Base-by-base conservation (phyloP, 2,113 vertebrate species). In the Pseudopipra pipra region DNA sequence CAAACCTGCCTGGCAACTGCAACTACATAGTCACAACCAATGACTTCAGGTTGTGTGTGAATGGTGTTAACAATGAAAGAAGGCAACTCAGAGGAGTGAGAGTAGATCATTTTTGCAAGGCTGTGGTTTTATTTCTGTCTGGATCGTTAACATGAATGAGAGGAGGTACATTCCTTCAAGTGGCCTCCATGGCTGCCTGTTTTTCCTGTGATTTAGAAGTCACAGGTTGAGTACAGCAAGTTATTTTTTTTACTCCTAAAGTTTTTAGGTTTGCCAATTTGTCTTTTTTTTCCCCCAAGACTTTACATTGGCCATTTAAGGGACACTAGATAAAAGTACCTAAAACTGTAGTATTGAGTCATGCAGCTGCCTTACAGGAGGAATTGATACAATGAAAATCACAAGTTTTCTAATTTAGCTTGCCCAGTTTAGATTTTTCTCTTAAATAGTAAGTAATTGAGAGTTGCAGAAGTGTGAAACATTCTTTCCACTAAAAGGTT, bases 331-430 rank as follows among this genome's bases (percentile, higher is more conserved):
- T 62, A 19, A 43, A 92, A 77, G 51, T 89, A 77, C 20, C 37
- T 77, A 41, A 62, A 43, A 12, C 51, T 77, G n/a, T 86, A 73
- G 12, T 56, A 28, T 12, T 25, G 37, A 82, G 52, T 78, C 68
- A 14, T 17, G 17, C 55, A 54, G 25, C 27, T 84, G 76, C 55
- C 27, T 84, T 85, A 78, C 35, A 71, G 73, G 78, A 75, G 41
- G 35, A 77, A 78, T 59, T 75, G 43, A 33, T 78, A 30, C 13
- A 67, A 11, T 46, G 20, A 16, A 78, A 89, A 18, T 93, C 68
- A 77, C 35, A 81, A 35, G 43, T 81, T 94, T 81, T 89, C 70
- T 89, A 73, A 91, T 20, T 87, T 49, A 67, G 47, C 20, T 87
- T 77, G 19, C 55, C n/a, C 15, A 33, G 23, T 67, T 89, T 63